phyloP scores from a whole-genome alignment of 2,888 invertebrate species.

The Sphaerophoria taeniata region DNA sequence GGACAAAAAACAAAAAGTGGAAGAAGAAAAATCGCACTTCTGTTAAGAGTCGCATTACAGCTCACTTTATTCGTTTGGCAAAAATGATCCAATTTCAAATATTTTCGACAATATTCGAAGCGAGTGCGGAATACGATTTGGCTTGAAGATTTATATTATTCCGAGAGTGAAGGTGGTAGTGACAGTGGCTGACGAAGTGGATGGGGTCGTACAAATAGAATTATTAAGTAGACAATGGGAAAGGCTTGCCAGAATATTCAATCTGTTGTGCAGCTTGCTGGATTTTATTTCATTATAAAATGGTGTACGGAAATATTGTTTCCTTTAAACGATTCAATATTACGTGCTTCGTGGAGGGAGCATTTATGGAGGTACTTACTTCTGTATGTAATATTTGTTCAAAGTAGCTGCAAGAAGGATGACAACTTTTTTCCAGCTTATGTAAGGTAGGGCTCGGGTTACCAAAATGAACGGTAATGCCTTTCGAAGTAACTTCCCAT shows the following conservation, averaged over 20 bases:
- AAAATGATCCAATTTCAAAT: constrained; percentile 67
- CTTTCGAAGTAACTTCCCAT: no score
- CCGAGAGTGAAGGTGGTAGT: constrained; percentile 2
- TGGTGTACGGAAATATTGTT: not conserved
- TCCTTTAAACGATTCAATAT: not conserved
- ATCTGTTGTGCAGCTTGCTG: not conserved
- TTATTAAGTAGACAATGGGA: not conserved
- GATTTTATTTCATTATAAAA: not conserved
- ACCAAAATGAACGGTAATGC: no score
- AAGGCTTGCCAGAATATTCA: not conserved
- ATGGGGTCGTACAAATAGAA: not conserved
- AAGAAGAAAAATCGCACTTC: constrained; percentile 59
- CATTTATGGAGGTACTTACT: no score
- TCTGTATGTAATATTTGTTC: no score
- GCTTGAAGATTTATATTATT: constrained; percentile 39
- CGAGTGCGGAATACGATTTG: no score
- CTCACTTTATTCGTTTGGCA: constrained; percentile 57
- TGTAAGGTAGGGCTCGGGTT: no score
- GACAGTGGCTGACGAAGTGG: not conserved
- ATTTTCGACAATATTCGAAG: no score
- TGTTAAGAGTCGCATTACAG: constrained; percentile 65
- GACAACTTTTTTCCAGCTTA: no score
- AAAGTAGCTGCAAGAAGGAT: no score
- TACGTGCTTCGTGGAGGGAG: no score
- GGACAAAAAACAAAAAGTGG: not conserved